A percentile compares a stretch with the other conserved stretches of the same genome.
Conservation (phyloP, 2,797 vertebrate species). For the Lacerta agilis region DNA sequence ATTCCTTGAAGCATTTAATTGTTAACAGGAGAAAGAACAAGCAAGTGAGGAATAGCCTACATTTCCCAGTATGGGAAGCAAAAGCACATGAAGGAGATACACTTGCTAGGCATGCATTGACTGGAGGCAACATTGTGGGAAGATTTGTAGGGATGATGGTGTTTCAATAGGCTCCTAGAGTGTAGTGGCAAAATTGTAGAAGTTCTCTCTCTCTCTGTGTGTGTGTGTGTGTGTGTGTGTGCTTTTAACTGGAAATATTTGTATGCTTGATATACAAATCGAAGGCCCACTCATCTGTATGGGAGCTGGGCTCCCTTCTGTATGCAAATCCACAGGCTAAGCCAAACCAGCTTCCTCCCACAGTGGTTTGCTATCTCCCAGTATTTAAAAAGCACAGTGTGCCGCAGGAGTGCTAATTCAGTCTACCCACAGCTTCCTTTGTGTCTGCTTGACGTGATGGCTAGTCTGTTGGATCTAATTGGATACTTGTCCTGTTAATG, state of each 20-base stretch:
- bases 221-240: no score
- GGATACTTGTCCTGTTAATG: not conserved
- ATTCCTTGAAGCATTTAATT: not conserved
- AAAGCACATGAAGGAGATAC: not conserved
- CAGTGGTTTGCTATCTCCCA: not conserved
- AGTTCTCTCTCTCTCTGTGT: no score
- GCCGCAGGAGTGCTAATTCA: slow-evolving; percentile 6
- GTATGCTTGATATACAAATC: not conserved
- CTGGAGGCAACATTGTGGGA: not conserved
- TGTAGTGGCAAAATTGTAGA: not conserved
- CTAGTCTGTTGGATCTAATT: slow-evolving; percentile 1
- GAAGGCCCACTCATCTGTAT: not conserved
- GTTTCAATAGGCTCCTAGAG: not conserved
- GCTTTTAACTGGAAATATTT: not conserved
- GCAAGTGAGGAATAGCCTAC: not conserved
- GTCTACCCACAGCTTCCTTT: slow-evolving; percentile 2
- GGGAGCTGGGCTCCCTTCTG: not conserved
- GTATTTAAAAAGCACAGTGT: slow-evolving; percentile 1
- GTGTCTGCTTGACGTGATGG: not conserved
- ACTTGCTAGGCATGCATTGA: not conserved
- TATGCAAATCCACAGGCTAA: not conserved
- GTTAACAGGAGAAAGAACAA: not conserved
- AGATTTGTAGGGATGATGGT: not conserved
- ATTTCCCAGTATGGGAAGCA: not conserved
- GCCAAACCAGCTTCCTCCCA: not conserved